Conservation (phyloP, 2,797 vertebrate genomes). For the Sebastiscus tertius region DNA sequence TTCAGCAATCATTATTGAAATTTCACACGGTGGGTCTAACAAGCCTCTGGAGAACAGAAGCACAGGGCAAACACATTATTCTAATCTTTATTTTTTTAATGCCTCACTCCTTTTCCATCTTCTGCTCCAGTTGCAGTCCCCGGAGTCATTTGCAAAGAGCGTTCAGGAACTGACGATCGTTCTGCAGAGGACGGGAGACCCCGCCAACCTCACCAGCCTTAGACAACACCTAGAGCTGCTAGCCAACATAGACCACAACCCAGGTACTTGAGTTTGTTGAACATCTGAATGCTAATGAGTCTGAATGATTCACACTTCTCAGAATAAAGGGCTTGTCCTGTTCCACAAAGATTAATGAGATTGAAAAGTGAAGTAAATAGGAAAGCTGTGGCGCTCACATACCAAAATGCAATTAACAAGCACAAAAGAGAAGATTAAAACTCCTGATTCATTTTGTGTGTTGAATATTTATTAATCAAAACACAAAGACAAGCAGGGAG, state of each 20-base stretch:
- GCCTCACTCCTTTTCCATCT: conserved; percentile 1
- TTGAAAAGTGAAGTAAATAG: background rate
- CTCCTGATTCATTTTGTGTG: background rate
- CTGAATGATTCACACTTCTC: background rate
- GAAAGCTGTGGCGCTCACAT: background rate
- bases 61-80: background rate
- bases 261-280: conserved; percentile 78
- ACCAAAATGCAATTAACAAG: background rate
- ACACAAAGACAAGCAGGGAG: background rate
- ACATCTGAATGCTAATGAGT: background rate
- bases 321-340: background rate
- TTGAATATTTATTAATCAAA: conserved; percentile 1
- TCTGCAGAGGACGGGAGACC: conserved; percentile 94
- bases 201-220: conserved; percentile 93
- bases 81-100: background rate
- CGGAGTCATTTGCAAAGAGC: conserved; percentile 97
- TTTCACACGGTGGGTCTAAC: background rate
- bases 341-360: background rate
- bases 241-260: conserved; percentile 96
- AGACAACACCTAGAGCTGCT: conserved; percentile 93
- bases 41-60: background rate
- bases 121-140: conserved; percentile 89
- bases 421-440: conserved; percentile 10
- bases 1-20: background rate
- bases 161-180: conserved; percentile 97